Evolutionary conservation across 2,797 vertebrate species (phyloP).

Genomic region (Discoglossus pictus): DNA sequence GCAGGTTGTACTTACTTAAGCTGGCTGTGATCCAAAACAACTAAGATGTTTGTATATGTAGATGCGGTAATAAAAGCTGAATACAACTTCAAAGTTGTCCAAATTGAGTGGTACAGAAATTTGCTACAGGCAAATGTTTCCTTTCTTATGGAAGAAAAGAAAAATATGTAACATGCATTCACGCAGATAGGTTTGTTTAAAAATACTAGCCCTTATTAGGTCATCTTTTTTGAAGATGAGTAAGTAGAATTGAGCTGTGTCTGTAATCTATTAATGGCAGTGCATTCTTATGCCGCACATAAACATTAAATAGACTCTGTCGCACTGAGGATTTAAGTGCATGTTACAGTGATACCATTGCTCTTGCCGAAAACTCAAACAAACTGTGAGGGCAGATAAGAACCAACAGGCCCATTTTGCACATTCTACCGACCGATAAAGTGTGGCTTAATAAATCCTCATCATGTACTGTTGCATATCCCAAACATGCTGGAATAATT

Average conservation of each 20-base stretch:
- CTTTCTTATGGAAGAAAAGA: conserved; percentile 54
- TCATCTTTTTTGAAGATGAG: conserved; percentile 67
- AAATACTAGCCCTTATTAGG: conserved; percentile 73
- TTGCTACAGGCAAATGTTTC: conserved; percentile 52
- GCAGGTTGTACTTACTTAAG: conserved; percentile 26
- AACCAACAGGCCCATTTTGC: too few species aligned
- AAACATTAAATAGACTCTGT: conserved; percentile 61
- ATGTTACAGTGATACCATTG: not conserved
- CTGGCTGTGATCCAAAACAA: conserved; percentile 26
- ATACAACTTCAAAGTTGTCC: conserved; percentile 21
- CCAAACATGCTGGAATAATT: too few species aligned
- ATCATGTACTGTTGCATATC: too few species aligned
- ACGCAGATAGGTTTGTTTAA: conserved; percentile 59
- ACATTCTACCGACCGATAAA: too few species aligned
- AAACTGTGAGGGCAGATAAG: too few species aligned
- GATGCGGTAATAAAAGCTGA: conserved; percentile 31
- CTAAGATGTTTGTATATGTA: conserved; percentile 9
- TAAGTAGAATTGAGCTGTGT: conserved; percentile 58
- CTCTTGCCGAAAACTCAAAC: not conserved
- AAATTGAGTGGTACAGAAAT: conserved; percentile 23
- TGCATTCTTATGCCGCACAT: conserved; percentile 63
- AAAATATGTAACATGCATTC: conserved; percentile 55
- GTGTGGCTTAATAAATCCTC: too few species aligned
- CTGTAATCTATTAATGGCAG: conserved; percentile 68
- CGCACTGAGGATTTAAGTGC: conserved; percentile 57